Evolutionary conservation across 1,140 invertebrate genomes (phyloP).

Genomic region (Aphaenogaster ashmeadi): DNA sequence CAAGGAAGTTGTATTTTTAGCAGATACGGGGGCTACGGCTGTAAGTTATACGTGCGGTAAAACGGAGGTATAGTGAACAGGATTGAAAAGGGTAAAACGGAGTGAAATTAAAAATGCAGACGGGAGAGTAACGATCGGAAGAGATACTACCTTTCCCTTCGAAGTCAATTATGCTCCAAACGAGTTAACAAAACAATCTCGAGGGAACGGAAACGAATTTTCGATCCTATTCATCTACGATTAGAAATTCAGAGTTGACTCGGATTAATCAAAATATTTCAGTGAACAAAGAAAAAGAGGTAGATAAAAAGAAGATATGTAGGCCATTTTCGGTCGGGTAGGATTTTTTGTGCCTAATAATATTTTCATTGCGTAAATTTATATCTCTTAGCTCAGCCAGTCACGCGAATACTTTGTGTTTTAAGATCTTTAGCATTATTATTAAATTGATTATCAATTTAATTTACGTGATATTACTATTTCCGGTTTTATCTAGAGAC

Average conservation of each 20-base stretch:
- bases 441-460: no score
- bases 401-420: no score
- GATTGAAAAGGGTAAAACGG: neutral
- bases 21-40: conserved; percentile 6
- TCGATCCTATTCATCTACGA: neutral
- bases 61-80: conserved; percentile 19
- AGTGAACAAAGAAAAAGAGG: neutral
- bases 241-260: neutral
- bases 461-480: no score
- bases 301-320: neutral
- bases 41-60: conserved; percentile 21
- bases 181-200: neutral
- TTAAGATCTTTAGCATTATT: no score
- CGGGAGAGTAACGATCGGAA: neutral
- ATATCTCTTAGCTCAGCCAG: no score
- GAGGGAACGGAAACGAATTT: neutral
- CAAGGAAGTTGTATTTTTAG: conserved; percentile 63
- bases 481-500: no score
- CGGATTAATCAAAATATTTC: conserved; percentile 9
- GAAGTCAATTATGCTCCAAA: neutral
- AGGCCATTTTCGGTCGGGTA: no score
- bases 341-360: no score
- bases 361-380: no score
- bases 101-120: conserved; percentile 31
- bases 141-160: neutral